Evolutionary conservation across 2,888 invertebrate genomes (phyloP).

Genomic region (Polia nebulosa): DNA sequence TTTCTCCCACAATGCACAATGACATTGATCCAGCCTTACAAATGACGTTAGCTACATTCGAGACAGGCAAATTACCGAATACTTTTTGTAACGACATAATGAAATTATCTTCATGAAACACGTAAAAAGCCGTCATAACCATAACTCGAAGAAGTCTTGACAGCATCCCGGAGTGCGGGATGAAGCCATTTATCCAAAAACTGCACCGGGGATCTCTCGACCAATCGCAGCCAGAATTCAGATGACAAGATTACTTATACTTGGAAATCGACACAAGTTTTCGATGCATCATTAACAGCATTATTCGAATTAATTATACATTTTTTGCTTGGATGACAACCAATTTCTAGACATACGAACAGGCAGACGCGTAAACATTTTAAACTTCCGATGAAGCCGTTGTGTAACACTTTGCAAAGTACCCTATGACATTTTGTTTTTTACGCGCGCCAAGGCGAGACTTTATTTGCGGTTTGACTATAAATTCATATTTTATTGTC

Average conservation of each 20-base stretch:
- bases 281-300: constrained; percentile 87
- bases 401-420: constrained; percentile 63
- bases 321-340: constrained; percentile 69
- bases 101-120: constrained; percentile 78
- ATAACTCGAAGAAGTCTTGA: constrained; percentile 75
- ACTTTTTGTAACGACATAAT: constrained; percentile 69
- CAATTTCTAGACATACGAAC: constrained; percentile 69
- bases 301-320: constrained; percentile 85
- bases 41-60: constrained; percentile 51
- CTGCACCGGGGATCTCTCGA: constrained; percentile 74
- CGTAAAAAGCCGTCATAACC: constrained; percentile 82
- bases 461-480: constrained; percentile 87
- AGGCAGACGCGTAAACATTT: constrained; percentile 48
- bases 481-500: constrained; percentile 82
- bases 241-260: constrained; percentile 88
- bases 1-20: constrained; percentile 61
- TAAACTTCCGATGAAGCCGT: constrained; percentile 61
- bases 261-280: constrained; percentile 86
- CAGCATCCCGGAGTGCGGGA: constrained; percentile 80
- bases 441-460: constrained; percentile 74
- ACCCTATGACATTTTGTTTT: constrained; percentile 53
- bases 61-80: constrained; percentile 65
- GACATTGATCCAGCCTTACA: constrained; percentile 46
- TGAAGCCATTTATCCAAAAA: constrained; percentile 90
- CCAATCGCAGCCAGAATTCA: constrained; percentile 86